These are phyloP conservation scores for Epicampocera succincta DNA, from an alignment of 2,888 invertebrate species.

Conservation along the genomic window DNA sequence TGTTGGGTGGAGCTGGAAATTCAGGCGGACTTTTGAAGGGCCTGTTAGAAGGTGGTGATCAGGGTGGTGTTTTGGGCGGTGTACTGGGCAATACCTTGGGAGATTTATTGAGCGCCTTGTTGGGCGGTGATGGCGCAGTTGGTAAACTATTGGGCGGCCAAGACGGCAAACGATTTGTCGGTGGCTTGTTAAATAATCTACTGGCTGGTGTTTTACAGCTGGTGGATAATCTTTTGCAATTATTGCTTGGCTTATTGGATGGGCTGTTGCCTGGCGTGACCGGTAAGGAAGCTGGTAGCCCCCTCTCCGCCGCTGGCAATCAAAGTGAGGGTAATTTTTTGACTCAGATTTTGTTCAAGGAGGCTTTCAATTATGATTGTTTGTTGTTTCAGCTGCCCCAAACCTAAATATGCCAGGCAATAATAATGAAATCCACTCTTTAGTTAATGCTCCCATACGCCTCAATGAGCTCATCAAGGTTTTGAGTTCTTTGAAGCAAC, in stretches of 20 bases:
- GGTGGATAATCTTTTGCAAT: conserved; percentile 19
- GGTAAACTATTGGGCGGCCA: conserved; percentile 10
- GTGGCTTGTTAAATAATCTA: conserved; percentile 1
- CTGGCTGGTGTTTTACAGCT: conserved; percentile 17
- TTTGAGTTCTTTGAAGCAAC: conserved; percentile 13
- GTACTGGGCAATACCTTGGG: conserved; percentile 13
- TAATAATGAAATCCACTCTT: neutral
- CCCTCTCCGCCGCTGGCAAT: no score
- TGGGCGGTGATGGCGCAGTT: neutral
- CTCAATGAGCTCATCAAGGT: conserved; percentile 32
- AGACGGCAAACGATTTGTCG: conserved; percentile 11
- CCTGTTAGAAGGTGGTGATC: neutral
- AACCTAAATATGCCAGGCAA: conserved; percentile 19
- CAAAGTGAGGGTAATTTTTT: neutral
- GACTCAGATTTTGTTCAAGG: neutral
- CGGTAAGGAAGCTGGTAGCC: neutral
- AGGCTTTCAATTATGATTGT: neutral
- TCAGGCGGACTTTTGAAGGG: conserved; percentile 9
- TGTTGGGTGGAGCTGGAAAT: conserved; percentile 1
- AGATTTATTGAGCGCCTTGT: conserved; percentile 20
- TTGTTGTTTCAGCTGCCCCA: neutral
- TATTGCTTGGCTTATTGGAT: conserved; percentile 17
- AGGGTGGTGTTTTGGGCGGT: neutral
- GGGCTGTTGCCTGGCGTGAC: neutral
- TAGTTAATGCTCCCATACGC: conserved; percentile 31